Base-by-base conservation (phyloP, 2,888 invertebrate species). In the Ganaspis brasiliensis region DNA sequence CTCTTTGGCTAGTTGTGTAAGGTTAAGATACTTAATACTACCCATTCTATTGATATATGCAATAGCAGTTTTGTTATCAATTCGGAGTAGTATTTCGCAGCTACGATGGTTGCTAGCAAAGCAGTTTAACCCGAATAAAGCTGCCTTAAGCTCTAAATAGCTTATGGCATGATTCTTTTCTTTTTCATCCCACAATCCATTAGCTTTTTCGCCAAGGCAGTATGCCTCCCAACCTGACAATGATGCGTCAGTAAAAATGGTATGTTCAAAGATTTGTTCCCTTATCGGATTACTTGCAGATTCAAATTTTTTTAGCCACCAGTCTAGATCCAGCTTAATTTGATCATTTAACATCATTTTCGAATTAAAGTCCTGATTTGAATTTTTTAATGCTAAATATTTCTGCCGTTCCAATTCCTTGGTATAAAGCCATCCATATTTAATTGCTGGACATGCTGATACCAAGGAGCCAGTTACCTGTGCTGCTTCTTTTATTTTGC, bases 221-320 rank as follows among this genome's bases (percentile, higher is more conserved):
- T 14, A 31, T 0, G 21, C 45, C 0, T 72, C 75, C 72, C 72
- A 75, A 14, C 63, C 72, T 31, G 55, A 31, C 14, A 61, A 14
- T 6, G 52, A 72, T 2, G 75, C 52, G 24, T 75, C 55, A 2
- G 72, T 52, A 6, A 59, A 72, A 10, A 72, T 75, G 12, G 21
- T 52, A 12, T n/a, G 9, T 3, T 4, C 6, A 49, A 35, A 72
- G 1, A 5, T 16, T 12, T 70, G 31, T 16, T 9, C 24, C 21
- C 72, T 14, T 8, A 52, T 75, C 0, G 16, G 49, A 14, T 31
- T 57, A 35, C 21, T 21, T 21, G 55, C 1, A 8, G 9, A 0
- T 3, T 12, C 21, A 0, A 21, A 19, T 10, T 55, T 55, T 8
- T 16, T 21, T 8, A 55, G 12, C 21, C 19, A 55, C 10, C 55